Evolutionary conservation across 2,113 vertebrate species (phyloP), one percentile per base, ranked within the genome.

Genomic region (Hystrix cristata): DNA sequence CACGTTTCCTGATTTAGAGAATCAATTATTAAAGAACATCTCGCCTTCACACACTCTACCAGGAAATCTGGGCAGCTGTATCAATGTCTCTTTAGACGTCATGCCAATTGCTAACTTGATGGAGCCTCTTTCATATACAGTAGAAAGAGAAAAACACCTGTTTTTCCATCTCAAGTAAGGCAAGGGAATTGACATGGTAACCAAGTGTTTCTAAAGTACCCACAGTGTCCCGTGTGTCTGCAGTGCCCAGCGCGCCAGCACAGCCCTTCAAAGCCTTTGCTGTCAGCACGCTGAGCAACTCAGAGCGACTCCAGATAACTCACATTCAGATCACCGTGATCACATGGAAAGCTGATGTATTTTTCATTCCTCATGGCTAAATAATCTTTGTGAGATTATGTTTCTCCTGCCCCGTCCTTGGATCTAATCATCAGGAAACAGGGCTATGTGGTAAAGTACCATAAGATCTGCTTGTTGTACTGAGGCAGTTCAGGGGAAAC

Each of bases 141-240:
- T 57, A 7, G 25, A 48, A 79, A 29, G 62, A 82, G 4, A 2
- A 46, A 92, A 64, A 11, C 5, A 31, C 11, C 69, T 48, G 16
- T 43, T 55, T 76, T 67, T 14, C 23, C 14, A 67, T 69, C 19
- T 76, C 69, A 64, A 14, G 67, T 62, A 71, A 51, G 18, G 23
- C 64, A 67, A 43, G 69, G 57, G 34, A 25, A 34, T 38, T 34
- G 59, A 84, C 79, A 93, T 0, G 0, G 9, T 12, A 34, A 5
- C 14, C 15, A 13, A 78, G 69, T 18, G 23, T 15, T 12, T 51
- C 15, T 38, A 7, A 12, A 53, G 6, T 14, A 29, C 6, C 53
- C 4, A 0, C 12, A 12, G 51, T 5, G 14, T n/a, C 8, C 64
- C 46, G 19, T n/a, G 25, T 16, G 11, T 0, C 21, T 29, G 21